These are phyloP conservation scores for Acestrorhynchus altus DNA, from an alignment of 2,797 vertebrate genomes.

Conservation along the genomic window DNA sequence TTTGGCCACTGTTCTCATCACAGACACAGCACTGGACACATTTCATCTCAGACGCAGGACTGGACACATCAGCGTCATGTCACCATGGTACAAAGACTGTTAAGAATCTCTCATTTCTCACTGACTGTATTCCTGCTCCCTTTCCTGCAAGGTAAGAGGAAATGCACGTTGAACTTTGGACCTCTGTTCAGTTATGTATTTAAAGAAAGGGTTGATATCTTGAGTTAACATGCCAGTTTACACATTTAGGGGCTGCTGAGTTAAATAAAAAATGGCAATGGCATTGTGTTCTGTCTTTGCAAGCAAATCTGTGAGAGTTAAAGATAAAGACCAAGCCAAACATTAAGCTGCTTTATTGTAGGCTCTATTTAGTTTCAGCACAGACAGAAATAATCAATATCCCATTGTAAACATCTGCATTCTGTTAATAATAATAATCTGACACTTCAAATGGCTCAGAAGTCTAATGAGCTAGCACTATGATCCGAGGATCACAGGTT, in stretches of 20 bases:
- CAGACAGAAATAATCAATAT: not conserved
- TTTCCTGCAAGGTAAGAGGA: slow-evolving; percentile 71
- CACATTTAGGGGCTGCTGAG: no score
- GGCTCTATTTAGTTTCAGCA: not conserved
- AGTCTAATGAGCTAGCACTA: no score
- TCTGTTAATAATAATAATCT: no score
- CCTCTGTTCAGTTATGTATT: not conserved
- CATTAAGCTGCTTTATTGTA: not conserved
- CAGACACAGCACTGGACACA: not conserved
- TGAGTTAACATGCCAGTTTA: not conserved
- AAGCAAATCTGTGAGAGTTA: no score
- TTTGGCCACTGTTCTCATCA: slow-evolving; percentile 6
- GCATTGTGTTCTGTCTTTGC: no score
- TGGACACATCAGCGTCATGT: slow-evolving; percentile 76
- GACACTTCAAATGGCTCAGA: no score
- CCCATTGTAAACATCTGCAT: not conserved
- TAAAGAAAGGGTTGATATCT: not conserved
- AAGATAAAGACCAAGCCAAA: not conserved
- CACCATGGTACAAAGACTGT: slow-evolving; percentile 79
- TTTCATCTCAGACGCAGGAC: not conserved
- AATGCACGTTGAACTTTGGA: not conserved
- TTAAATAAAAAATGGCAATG: no score
- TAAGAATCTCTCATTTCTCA: slow-evolving; percentile 70
- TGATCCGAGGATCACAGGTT: no score
- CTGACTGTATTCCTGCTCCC: slow-evolving; percentile 61